Evolutionary conservation across 2,113 vertebrate genomes (phyloP).

Genomic region (Acrocephalus arundinaceus): DNA sequence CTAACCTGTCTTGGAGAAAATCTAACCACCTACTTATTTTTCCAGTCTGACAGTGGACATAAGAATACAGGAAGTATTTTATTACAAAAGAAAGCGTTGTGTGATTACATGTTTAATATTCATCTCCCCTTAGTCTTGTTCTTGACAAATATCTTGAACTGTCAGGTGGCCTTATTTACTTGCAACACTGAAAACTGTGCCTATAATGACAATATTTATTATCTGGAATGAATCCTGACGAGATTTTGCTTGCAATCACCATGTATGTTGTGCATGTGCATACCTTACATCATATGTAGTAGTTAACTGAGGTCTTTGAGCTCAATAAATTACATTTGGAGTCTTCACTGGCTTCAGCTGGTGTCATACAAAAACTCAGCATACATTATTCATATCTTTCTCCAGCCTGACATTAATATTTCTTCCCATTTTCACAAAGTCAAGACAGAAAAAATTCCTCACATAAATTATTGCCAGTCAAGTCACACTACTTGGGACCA

Average conservation of each 20-base stretch:
- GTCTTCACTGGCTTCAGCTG: neutral
- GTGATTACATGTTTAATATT: neutral
- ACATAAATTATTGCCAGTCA: neutral
- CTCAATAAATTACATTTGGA: neutral
- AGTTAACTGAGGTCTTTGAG: neutral
- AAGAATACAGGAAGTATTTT: neutral
- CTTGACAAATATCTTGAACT: neutral
- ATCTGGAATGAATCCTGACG: neutral
- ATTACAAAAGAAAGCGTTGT: neutral
- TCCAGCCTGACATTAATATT: neutral
- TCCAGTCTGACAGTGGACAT: neutral
- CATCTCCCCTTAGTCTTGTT: neutral
- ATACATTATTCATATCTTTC: neutral
- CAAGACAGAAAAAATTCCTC: neutral
- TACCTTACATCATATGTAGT: accelerated
- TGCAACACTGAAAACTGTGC: neutral
- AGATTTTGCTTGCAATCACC: neutral
- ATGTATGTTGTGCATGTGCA: neutral
- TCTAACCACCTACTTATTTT: neutral
- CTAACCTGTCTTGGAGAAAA: neutral
- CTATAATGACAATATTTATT: neutral
- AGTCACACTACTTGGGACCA: neutral
- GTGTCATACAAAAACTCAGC: neutral
- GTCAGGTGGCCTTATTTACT: neutral
- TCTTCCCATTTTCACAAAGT: neutral